phyloP scores from a whole-genome alignment of 2,888 invertebrate species.

The Dione juno region DNA sequence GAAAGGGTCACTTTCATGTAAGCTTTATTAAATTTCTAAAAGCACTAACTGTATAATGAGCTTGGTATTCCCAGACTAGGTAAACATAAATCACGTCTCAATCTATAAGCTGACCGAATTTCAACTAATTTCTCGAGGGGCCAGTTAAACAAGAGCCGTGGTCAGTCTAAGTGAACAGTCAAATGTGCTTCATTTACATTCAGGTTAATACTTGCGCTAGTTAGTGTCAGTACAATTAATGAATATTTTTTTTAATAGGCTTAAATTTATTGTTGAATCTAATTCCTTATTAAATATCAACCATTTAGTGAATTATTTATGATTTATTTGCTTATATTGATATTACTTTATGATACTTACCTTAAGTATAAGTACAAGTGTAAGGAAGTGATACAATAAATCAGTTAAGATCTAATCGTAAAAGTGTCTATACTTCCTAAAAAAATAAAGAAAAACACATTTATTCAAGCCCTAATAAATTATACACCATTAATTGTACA shows the following conservation, averaged over 20 bases:
- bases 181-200: slow-evolving; percentile 28
- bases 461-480: no score
- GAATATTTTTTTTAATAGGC: background rate
- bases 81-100: slow-evolving; percentile 41
- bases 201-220: background rate
- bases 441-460: no score
- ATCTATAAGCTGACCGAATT: slow-evolving; percentile 43
- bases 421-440: no score
- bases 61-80: slow-evolving; percentile 26
- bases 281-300: no score
- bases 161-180: slow-evolving; percentile 35
- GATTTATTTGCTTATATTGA: no score
- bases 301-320: no score
- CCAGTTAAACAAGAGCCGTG: slow-evolving; percentile 40
- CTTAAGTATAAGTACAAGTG: no score
- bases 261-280: background rate
- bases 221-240: background rate
- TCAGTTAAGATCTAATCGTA: no score
- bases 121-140: slow-evolving; percentile 46
- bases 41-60: slow-evolving; percentile 38
- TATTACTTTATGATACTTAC: no score
- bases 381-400: no score
- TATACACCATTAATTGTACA: background rate
- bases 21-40: slow-evolving; percentile 31
- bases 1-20: slow-evolving; percentile 11